Evolutionary conservation across 2,113 vertebrate genomes (phyloP).

Genomic region (Neodon shergylaensis): DNA sequence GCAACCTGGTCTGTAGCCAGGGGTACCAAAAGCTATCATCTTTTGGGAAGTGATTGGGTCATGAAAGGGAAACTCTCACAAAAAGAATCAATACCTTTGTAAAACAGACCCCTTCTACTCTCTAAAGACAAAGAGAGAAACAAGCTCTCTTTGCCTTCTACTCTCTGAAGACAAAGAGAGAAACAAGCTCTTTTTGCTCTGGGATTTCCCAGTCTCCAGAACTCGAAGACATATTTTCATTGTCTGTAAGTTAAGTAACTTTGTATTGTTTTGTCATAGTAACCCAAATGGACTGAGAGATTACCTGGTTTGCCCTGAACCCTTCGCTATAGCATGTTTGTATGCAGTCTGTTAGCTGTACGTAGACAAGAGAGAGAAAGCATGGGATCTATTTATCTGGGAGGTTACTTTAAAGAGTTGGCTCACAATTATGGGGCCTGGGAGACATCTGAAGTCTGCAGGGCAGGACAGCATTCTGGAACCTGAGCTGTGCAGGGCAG

Average conservation of each 20-base stretch:
- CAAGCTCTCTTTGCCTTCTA: neutral
- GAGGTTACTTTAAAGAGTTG: neutral
- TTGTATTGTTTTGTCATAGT: neutral
- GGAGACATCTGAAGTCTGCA: neutral
- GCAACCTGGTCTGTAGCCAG: neutral
- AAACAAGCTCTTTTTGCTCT: neutral
- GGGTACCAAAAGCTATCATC: rapidly evolving
- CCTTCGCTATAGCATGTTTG: neutral
- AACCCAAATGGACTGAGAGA: neutral
- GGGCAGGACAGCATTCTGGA: too few species aligned
- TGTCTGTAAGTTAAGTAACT: neutral
- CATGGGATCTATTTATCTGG: neutral
- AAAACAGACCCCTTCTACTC: neutral
- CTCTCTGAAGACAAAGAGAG: neutral
- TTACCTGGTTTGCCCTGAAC: neutral
- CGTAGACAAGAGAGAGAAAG: neutral
- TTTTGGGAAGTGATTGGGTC: neutral
- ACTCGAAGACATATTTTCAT: neutral
- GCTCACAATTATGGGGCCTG: neutral
- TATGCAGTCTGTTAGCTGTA: rapidly evolving
- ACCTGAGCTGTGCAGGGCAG: too few species aligned
- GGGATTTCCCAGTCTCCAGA: neutral
- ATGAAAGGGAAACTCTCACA: neutral
- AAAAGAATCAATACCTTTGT: neutral
- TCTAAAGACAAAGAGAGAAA: neutral